Conservation (phyloP, 1,140 invertebrate genomes). For the Drosophila littoralis region DNA sequence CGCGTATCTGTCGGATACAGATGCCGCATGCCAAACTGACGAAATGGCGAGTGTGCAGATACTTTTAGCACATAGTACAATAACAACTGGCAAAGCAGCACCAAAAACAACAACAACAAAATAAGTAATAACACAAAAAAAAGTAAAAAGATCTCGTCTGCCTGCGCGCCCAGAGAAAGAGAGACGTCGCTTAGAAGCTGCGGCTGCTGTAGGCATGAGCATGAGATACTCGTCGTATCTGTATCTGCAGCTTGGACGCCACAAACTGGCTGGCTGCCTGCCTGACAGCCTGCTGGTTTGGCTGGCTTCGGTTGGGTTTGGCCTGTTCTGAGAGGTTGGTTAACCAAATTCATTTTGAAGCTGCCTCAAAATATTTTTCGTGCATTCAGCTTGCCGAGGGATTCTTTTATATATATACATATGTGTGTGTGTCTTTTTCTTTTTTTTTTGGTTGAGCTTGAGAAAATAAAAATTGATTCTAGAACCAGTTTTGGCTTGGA, state of each 20-base stretch:
- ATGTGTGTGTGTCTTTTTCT: background rate
- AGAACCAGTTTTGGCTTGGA: conserved; percentile 69
- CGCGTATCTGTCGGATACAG: conserved; percentile 26
- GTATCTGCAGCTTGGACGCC: conserved; percentile 39
- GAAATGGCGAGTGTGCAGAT: conserved; percentile 27
- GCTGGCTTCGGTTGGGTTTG: conserved; percentile 1
- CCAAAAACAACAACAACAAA: background rate
- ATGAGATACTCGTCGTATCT: conserved; percentile 16
- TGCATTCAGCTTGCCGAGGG: conserved; percentile 56
- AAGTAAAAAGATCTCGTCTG: conserved; percentile 37
- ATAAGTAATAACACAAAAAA: conserved; percentile 22
- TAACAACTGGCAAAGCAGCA: conserved; percentile 5
- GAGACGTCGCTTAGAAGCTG: conserved; percentile 15
- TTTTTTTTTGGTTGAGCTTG: conserved; percentile 59
- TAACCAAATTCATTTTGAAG: conserved; percentile 51
- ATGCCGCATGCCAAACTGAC: conserved; percentile 14
- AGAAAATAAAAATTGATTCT: conserved; percentile 79
- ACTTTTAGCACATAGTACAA: conserved; percentile 36
- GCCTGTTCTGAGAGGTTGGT: conserved; percentile 21
- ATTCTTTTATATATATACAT: conserved; percentile 56
- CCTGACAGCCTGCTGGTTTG: conserved; percentile 19
- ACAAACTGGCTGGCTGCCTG: conserved; percentile 33
- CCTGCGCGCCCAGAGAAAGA: conserved; percentile 10
- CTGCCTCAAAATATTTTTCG: conserved; percentile 44
- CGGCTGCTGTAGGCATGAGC: background rate